Evolutionary conservation across 64 coral and sea anemone genomes (phyloP), one percentile per base, ranked within the genome.

Genomic region (Acropora yongei): DNA sequence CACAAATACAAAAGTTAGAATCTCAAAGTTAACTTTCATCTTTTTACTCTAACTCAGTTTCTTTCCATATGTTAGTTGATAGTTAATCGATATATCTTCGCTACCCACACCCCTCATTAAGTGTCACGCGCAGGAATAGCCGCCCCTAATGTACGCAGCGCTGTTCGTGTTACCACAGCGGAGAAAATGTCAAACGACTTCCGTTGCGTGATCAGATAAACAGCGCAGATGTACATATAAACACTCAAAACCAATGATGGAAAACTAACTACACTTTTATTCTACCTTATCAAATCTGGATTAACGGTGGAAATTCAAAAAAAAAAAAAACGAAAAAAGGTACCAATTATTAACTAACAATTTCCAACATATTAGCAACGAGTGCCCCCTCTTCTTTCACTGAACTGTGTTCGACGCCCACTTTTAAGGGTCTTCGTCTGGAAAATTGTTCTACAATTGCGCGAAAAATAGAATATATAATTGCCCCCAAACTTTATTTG

Each of bases 181-280:
- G 63, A 68, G 63, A 3, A 18, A 8, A n/a, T 39, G 71, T 16
- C 16, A 78, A 61, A 45, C 44, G 39, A 20, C 80, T 66, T 11
- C 40, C 39, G 10, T 68, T 30, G 8, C 55, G 49, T 57, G 79
- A 63, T 2, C 41, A 3, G 1, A 46, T 1, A 30, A 72, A 83
- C 3, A 67, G 18, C 12, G 41, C 51, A 14, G 14, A 43, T 85
- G 82, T 85, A 85, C 61, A 85, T 85, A 85, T 85, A 61, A 85
- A 85, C 69, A 85, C 82, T 85, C 82, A 48, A 61, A 85, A 9
- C 66, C 41, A 49, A 44, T 72, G 43, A 85, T 85, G 82, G 49
- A 85, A 71, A 85, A 85, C 82, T 85, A 78, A 85, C 82, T 85
- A 85, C 43, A 20, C 65, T 68, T 61, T 69, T 66, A 6, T 71